A percentile compares a stretch with the other conserved stretches of the same genome.
These are phyloP conservation scores for Asteroscopus sphinx DNA, from an alignment of 2,888 invertebrate species.

Conservation along the genomic window DNA sequence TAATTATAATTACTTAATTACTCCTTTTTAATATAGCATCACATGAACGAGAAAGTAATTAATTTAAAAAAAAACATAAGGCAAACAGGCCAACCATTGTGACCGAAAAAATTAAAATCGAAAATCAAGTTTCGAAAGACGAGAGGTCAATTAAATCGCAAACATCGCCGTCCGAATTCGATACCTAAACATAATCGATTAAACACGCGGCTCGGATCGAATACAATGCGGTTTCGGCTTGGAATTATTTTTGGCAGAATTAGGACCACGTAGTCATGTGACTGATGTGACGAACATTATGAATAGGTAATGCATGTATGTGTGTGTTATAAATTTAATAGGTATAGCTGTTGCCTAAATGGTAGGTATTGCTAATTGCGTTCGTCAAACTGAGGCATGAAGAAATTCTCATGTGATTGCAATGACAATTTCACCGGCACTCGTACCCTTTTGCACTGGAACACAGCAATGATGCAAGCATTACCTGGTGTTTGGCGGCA, in stretches of 20 bases:
- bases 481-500: too few relatives aligned
- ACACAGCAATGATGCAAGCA: too few relatives aligned
- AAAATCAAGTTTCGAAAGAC: conserved; percentile 48
- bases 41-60: not conserved
- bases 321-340: conserved; percentile 28
- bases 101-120: conserved; percentile 40
- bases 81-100: conserved; percentile 28
- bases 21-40: not conserved
- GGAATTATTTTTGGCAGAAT: conserved; percentile 63
- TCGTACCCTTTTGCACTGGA: too few relatives aligned
- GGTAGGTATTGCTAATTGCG: too few relatives aligned
- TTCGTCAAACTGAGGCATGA: too few relatives aligned
- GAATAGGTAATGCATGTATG: conserved; percentile 24
- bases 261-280: conserved; percentile 62
- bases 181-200: conserved; percentile 86
- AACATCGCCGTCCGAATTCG: conserved; percentile 75
- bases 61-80: not conserved
- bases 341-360: too few relatives aligned
- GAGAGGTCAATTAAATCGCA: conserved; percentile 64
- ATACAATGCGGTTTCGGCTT: conserved; percentile 71
- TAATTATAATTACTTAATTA: too few relatives aligned
- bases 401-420: too few relatives aligned
- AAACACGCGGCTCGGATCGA: conserved; percentile 80
- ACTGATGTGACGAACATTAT: conserved; percentile 43
- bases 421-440: too few relatives aligned